These are phyloP conservation scores for Caradrina clavipalpis DNA, from an alignment of 2,888 invertebrate genomes.

Conservation along the genomic window DNA sequence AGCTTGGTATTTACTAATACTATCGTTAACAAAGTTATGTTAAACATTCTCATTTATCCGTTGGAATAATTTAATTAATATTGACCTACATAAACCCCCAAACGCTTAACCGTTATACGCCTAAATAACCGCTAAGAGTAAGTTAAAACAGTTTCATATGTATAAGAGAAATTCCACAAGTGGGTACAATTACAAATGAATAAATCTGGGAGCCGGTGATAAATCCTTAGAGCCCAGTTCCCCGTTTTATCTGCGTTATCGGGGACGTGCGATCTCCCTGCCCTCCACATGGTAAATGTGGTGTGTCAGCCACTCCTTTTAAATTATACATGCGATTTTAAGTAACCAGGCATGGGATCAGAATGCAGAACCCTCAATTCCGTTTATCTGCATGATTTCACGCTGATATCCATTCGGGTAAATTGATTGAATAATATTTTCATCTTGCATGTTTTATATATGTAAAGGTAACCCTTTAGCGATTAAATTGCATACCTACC, in stretches of 20 bases:
- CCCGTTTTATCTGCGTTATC: slow-evolving; percentile 66
- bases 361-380: slow-evolving; percentile 70
- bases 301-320: slow-evolving; percentile 74
- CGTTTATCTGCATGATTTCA: slow-evolving; percentile 80
- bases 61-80: slow-evolving; percentile 13
- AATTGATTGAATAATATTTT: slow-evolving; percentile 83
- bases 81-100: background rate
- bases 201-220: slow-evolving; percentile 60
- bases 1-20: slow-evolving; percentile 5
- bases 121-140: slow-evolving; percentile 9
- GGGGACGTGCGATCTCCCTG: slow-evolving; percentile 62
- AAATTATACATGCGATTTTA: slow-evolving; percentile 85
- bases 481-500: slow-evolving; percentile 3
- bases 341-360: slow-evolving; percentile 76
- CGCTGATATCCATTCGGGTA: slow-evolving; percentile 76
- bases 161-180: slow-evolving; percentile 49
- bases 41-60: slow-evolving; percentile 4
- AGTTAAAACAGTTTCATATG: slow-evolving; percentile 35
- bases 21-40: slow-evolving; percentile 12
- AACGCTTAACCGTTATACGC: slow-evolving; percentile 1
- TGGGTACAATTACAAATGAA: slow-evolving; percentile 62
- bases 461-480: slow-evolving; percentile 6
- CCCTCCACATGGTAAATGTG: slow-evolving; percentile 61
- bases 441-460: slow-evolving; percentile 69
- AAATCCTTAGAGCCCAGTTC: slow-evolving; percentile 55